Evolutionary conservation across 2,797 vertebrate genomes (phyloP), one percentile per base, ranked within the genome.

Genomic region (Phoebastria nigripes): DNA sequence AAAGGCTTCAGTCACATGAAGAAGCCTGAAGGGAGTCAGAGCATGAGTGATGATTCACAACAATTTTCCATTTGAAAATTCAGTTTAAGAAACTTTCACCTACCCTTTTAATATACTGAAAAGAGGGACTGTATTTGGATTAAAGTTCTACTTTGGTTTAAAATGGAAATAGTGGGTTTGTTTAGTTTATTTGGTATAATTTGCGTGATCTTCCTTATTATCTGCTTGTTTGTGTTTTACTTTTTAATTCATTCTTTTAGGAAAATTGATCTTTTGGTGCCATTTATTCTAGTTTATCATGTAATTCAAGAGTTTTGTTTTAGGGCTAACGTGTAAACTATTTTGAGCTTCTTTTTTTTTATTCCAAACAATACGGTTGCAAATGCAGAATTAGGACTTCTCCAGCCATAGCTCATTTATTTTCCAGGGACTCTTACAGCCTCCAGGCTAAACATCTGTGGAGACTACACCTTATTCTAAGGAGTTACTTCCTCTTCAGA

Each of bases 391-490:
- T 61, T 82, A 63, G 25, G 35, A 70, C 18, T 73, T 15, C 8
- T 74, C 39, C n/a, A 90, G 46, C 42, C 35, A 16, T 24, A 81
- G 55, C 26, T 70, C 25, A 39, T 94, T 91, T 91, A 56, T 95
- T 92, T 89, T 93, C 29, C 52, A 73, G 29, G 18, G 65, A 87
- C 55, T 91, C 15, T 80, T 22, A 22, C 8, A 72, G 16, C 73
- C 69, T 95, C 28, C 46, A 85, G 90, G 82, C 77, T 94, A 92
- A 96, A 96, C 87, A 95, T 90, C 84, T 97, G 89, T 67, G 78
- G 37, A 78, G 74, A 47, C 39, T 80, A 87, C 82, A 70, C 79
- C 87, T 58, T 90, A 1, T 76, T 93, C 51, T 81, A 49, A 93
- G 35, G 70, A 92, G 59, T 59, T 87, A 82, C 80, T 96, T 96